phyloP scores from a whole-genome alignment of 2,113 vertebrate species.

The Aleadryas rufinucha region DNA sequence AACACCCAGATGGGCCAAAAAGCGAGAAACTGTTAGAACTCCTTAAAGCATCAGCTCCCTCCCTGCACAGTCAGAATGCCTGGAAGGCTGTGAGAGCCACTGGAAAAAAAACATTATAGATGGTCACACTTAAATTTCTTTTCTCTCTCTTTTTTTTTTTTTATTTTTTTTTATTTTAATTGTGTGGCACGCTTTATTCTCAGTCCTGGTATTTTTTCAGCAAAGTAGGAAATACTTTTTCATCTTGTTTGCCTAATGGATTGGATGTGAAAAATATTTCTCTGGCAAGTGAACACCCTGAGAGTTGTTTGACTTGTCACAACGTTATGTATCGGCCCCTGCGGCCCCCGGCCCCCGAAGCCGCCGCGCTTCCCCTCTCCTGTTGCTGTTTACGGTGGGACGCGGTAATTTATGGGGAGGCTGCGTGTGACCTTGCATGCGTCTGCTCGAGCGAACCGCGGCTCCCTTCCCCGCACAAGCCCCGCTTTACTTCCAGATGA shows the following conservation, averaged over 20 bases:
- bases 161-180: neutral
- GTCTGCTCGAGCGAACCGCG: neutral
- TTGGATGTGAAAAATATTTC: conserved; percentile 50
- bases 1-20: neutral
- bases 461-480: conserved; percentile 13
- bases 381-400: conserved; percentile 32
- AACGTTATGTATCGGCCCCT: conserved; percentile 26
- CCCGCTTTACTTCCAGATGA: conserved; percentile 15
- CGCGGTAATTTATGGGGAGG: conserved; percentile 26
- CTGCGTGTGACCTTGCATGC: conserved; percentile 62
- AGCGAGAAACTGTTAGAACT: neutral
- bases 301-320: conserved; percentile 57
- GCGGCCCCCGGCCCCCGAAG: neutral
- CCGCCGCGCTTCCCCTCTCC: conserved; percentile 20
- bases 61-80: neutral
- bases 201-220: conserved; percentile 3
- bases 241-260: conserved; percentile 52
- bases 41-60: neutral
- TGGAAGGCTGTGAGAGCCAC: conserved; percentile 3
- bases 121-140: conserved; percentile 32
- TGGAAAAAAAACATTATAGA: conserved; percentile 1
- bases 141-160: neutral
- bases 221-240: conserved; percentile 47
- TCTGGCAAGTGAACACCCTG: conserved; percentile 49
- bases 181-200: neutral